Conservation (phyloP, 2,888 invertebrate genomes). For the Dasypolia templi region DNA sequence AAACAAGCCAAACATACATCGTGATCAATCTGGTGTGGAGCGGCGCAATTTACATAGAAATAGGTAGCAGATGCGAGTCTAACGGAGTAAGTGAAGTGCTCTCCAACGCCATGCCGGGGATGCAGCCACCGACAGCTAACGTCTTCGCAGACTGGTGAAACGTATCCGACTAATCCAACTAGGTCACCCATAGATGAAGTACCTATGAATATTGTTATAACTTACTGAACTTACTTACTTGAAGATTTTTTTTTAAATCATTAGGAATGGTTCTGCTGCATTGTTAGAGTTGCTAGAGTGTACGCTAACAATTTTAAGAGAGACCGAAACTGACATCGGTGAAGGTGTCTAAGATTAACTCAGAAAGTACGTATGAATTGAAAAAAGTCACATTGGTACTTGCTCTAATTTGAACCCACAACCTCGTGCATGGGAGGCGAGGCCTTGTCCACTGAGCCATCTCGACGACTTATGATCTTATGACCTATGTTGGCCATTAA, state of each 20-base stretch:
- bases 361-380: no score
- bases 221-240: no score
- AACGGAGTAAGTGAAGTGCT: slow-evolving; percentile 60
- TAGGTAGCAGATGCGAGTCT: slow-evolving; percentile 57
- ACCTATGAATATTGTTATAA: slow-evolving; percentile 14
- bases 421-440: no score
- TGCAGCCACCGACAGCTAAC: slow-evolving; percentile 6
- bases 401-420: no score
- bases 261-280: neutral
- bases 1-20: slow-evolving; percentile 28
- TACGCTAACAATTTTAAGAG: neutral
- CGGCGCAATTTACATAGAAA: slow-evolving; percentile 65
- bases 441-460: no score
- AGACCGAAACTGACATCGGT: no score
- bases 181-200: slow-evolving; percentile 4
- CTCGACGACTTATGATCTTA: no score
- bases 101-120: slow-evolving; percentile 20
- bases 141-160: slow-evolving; percentile 29
- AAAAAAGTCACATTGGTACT: no score
- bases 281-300: neutral
- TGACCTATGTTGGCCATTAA: neutral
- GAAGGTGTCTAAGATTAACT: no score
- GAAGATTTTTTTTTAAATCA: no score
- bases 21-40: slow-evolving; percentile 54
- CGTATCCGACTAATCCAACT: slow-evolving; percentile 6